A percentile compares a stretch with the other conserved stretches of the same genome.
These are phyloP conservation scores for Argopecten irradians DNA, from an alignment of 1,140 invertebrate species.

Conservation along the genomic window DNA sequence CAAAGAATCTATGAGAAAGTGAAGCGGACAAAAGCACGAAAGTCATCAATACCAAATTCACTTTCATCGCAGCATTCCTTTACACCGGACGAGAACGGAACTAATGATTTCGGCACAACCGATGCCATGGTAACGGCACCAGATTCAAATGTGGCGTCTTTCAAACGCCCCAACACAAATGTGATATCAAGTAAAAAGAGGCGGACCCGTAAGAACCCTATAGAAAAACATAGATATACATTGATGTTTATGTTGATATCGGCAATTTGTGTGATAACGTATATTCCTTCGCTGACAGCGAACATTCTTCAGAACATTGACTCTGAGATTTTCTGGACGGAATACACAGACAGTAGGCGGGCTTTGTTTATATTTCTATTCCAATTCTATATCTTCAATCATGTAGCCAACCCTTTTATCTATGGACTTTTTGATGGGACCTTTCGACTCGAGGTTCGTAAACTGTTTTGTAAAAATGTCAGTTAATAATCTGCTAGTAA, in stretches of 20 bases:
- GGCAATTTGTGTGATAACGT: slow-evolving; percentile 29
- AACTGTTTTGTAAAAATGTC: neutral
- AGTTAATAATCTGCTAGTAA: no score
- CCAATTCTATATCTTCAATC: slow-evolving; percentile 36
- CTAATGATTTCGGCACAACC: neutral
- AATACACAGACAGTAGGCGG: neutral
- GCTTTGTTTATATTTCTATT: slow-evolving; percentile 35
- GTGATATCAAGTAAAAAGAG: neutral
- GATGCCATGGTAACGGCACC: neutral
- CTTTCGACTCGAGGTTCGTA: slow-evolving; percentile 28
- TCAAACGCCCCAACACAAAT: neutral
- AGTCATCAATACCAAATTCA: neutral
- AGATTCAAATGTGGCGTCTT: neutral
- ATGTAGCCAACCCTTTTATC: slow-evolving; percentile 32
- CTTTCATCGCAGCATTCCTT: neutral
- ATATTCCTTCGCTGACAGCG: slow-evolving; percentile 30
- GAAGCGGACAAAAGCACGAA: slow-evolving; percentile 7
- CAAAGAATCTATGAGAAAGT: neutral
- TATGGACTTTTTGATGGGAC: slow-evolving; percentile 30
- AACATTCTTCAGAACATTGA: slow-evolving; percentile 14
- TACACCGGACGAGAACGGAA: neutral
- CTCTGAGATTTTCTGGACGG: slow-evolving; percentile 28
- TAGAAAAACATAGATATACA: slow-evolving; percentile 27
- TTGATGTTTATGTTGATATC: slow-evolving; percentile 40
- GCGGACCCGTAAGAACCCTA: neutral